Evolutionary conservation across 2,113 vertebrate species (phyloP), one percentile per base, ranked within the genome.

Genomic region (Thalassoma bifasciatum): DNA sequence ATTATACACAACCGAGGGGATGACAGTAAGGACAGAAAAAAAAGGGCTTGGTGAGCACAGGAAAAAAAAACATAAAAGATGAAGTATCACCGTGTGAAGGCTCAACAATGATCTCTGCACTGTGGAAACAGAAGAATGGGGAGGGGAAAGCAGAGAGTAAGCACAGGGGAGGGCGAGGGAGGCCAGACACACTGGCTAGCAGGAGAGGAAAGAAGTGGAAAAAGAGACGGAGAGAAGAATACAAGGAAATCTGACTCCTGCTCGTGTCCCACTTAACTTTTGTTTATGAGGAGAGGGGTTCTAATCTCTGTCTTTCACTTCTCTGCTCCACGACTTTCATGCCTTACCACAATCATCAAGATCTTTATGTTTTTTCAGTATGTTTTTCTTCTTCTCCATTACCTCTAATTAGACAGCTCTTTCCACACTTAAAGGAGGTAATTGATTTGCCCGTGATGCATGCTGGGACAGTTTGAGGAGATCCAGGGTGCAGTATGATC

Each of bases 111-210:
- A 85, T 75, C 74, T 83, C 62, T 79, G 49, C 72, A 66, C 76
- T 85, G 85, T 89, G 88, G 89, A 92, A 92, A 93, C 79, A 86
- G 85, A 85, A 89, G 87, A 90, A 87, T 89, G 88, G 92, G 89
- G 87, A 85, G 91, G 89, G 83, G 81, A 79, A 79, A 82, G 81
- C 44, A 2, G 77, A 65, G 69, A 84, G 80, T 10, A 64, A 81
- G 85, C 73, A 53, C 54, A 83, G 84, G 82, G 90, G 84, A 80
- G 84, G 84, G 86, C 42, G 88, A 90, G 74, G 50, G 87, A 84
- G 90, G 92, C 90, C 88, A 93, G 93, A 93, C 92, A 92, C 86
- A 91, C 89, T 94, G 93, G 90, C 93, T 93, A 84, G 86, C 88
- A 66, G 83, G 72, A 77, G 72, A 90, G 89, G 81, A 87, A 89